These are phyloP conservation scores for Ametastegia equiseti DNA, from an alignment of 2,888 invertebrate species.

Conservation along the genomic window DNA sequence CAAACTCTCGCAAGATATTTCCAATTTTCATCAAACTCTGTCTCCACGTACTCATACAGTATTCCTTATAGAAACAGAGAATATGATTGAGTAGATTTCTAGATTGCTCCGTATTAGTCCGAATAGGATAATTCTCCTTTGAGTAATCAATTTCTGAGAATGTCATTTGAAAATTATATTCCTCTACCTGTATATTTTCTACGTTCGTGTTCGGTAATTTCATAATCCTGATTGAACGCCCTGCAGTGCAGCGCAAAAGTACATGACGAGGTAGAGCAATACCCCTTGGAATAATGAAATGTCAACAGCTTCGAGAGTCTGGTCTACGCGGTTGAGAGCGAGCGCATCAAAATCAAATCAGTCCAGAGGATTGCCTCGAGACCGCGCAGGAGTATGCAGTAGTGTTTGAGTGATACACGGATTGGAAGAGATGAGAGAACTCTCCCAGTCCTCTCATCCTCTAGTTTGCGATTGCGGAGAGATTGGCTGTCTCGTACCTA, in stretches of 20 bases:
- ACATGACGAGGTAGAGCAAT: neutral
- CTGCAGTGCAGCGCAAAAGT: too few species aligned
- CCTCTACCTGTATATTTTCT: neutral
- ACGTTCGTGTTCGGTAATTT: neutral
- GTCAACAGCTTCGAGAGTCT: constrained; percentile 23
- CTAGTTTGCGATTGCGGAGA: constrained; percentile 16
- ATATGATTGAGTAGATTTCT: too few species aligned
- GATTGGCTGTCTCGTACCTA: constrained; percentile 28
- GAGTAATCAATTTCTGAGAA: neutral
- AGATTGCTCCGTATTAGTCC: too few species aligned
- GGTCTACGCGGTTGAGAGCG: neutral
- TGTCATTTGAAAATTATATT: neutral
- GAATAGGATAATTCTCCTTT: too few species aligned
- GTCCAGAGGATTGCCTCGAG: constrained; percentile 21
- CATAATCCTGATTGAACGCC: neutral
- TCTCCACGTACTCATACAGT: too few species aligned
- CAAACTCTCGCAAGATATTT: neutral
- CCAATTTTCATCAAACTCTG: neutral
- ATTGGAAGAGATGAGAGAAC: constrained; percentile 23
- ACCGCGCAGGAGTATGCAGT: neutral
- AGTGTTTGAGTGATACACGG: constrained; percentile 31
- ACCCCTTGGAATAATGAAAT: constrained; percentile 33
- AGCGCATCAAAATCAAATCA: constrained; percentile 37
- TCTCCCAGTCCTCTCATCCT: neutral
- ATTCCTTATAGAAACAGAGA: too few species aligned